Percentiles rank a stretch among this genome's conserved stretches.
Conservation (phyloP, 2,888 invertebrate species). For the Gymnoscelis rufifasciata region DNA sequence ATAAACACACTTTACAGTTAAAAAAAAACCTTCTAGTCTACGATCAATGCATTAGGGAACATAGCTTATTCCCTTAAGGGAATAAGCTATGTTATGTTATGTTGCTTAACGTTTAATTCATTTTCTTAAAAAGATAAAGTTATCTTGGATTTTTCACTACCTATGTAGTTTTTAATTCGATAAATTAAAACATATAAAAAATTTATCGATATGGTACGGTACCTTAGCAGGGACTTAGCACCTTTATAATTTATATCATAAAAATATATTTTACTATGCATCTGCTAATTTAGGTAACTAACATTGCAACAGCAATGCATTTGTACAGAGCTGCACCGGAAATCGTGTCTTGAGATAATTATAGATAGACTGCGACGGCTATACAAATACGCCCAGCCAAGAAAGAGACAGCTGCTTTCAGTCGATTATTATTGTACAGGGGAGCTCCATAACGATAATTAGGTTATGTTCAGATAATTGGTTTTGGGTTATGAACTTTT, state of each 20-base stretch:
- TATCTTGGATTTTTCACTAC: no score
- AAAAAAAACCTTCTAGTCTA: no score
- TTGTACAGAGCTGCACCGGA: slow-evolving; percentile 58
- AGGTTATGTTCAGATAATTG: slow-evolving; percentile 36
- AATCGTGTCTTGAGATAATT: slow-evolving; percentile 66
- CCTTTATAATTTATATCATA: no score
- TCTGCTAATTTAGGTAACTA: slow-evolving; percentile 47
- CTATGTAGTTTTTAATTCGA: no score
- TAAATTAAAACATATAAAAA: no score
- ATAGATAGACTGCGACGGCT: slow-evolving; percentile 60
- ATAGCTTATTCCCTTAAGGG: no score
- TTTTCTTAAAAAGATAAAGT: no score
- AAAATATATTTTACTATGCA: neutral
- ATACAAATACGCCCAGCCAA: slow-evolving; percentile 35
- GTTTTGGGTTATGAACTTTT: slow-evolving; percentile 10
- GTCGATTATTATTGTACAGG: slow-evolving; percentile 28
- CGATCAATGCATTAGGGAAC: no score
- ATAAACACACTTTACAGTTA: neutral
- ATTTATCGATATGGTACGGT: no score
- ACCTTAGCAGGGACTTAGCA: no score
- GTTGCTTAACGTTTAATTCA: no score
- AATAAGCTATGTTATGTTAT: no score
- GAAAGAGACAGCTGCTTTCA: slow-evolving; percentile 38
- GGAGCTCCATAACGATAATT: slow-evolving; percentile 37
- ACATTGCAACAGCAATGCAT: slow-evolving; percentile 45